Evolutionary conservation across 30 jellyfish, hydroid and myxozoan genomes (phyloP), one percentile per base, ranked within the genome.

Genomic region (Pelagia noctiluca): DNA sequence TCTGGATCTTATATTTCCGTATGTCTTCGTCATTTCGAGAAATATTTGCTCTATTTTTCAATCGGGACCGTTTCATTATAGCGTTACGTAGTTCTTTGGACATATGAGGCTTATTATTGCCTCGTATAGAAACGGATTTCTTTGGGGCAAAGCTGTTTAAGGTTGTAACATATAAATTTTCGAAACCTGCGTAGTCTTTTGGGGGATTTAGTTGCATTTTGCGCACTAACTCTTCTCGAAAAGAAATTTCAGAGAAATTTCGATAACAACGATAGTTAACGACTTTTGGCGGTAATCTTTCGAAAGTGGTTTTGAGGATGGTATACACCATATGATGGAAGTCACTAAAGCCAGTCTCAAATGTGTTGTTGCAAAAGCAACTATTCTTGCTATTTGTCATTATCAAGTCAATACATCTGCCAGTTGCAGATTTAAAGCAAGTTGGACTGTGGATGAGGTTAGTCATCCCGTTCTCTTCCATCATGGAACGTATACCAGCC

Each of bases 291-390:
- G 82, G 82, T 42, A 69, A 42, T 26, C 35, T 60, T 26, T 60
- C 72, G 72, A n/a, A 60, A n/a, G 71, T 73, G 29, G 76, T 71
- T 47, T 71, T 33, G 37, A 71, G 84, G 73, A 71, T 71, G 32
- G 84, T 46, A 29, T 73, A 73, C 53, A 73, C 74, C 71, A 73
- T 22, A 23, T 50, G 77, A 73, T 73, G 48, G 85, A 73, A 73
- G 74, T 73, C 86, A 63, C 46, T 63, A 35, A 63, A 63, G 46
- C 76, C 46, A 22, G 76, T 63, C 76, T 63, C 46, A 63, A 63
- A 63, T 28, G 76, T 63, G 36, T 11, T 63, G 76, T 35, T 63
- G 42, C 76, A 63, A 46, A 63, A 8, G 76, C 76, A 18, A 24
- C 42, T 63, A 63, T 63, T 63, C 46, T 63, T 11, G 76, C 76